These are phyloP conservation scores for Dendrolimus punctatus DNA, from an alignment of 1,140 invertebrate species.

Conservation along the genomic window DNA sequence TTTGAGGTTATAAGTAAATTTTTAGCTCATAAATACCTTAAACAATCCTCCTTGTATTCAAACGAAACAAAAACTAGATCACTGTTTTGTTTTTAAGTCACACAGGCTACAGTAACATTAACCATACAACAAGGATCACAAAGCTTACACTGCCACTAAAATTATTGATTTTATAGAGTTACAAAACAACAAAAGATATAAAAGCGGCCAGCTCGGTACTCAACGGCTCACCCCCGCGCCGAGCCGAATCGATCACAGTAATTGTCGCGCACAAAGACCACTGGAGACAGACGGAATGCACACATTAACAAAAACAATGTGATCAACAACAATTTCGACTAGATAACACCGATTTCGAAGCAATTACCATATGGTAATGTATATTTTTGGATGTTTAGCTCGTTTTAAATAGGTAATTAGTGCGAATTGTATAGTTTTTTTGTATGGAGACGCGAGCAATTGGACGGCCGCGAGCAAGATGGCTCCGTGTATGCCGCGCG, in stretches of 20 bases:
- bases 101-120: conserved; percentile 8
- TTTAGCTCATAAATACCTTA: no score
- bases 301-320: conserved; percentile 49
- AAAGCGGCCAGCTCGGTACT: conserved; percentile 39
- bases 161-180: conserved; percentile 67
- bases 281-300: conserved; percentile 54
- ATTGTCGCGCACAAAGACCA: conserved; percentile 68
- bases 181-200: conserved; percentile 72
- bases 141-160: conserved; percentile 47
- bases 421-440: conserved; percentile 57
- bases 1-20: no score
- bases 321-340: conserved; percentile 37
- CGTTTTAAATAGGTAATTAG: conserved; percentile 59
- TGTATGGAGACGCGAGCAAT: conserved; percentile 60
- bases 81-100: background rate
- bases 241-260: conserved; percentile 67
- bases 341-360: conserved; percentile 23
- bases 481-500: conserved; percentile 64
- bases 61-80: no score
- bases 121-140: conserved; percentile 34
- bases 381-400: conserved; percentile 40
- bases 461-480: conserved; percentile 65
- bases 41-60: no score
- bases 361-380: conserved; percentile 32
- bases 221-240: conserved; percentile 48